Percentiles rank a stretch among this genome's conserved stretches.
phyloP scores from a whole-genome alignment of 2,113 vertebrate species.

The Sardina pilchardus region DNA sequence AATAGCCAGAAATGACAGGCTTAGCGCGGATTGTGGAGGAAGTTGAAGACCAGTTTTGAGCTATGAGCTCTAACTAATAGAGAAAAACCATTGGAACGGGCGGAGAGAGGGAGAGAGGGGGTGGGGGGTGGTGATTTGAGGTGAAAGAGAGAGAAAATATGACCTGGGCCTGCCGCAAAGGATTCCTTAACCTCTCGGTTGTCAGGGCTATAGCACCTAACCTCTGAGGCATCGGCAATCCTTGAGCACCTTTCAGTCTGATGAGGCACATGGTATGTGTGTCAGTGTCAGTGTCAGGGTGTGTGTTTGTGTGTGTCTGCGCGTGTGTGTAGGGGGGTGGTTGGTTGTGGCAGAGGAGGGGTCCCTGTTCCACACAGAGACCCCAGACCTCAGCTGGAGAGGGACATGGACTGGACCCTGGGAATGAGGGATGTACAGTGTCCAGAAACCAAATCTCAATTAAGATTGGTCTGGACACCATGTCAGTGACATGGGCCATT shows the following conservation, averaged over 20 bases:
- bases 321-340: slow-evolving; percentile 11
- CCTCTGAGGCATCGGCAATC: slow-evolving; percentile 94
- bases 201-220: slow-evolving; percentile 92
- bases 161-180: slow-evolving; percentile 94
- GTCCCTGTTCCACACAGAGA: slow-evolving; percentile 78
- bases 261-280: slow-evolving; percentile 79
- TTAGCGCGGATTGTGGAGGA: slow-evolving; percentile 99
- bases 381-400: slow-evolving; percentile 83
- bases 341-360: slow-evolving; percentile 62
- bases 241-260: slow-evolving; percentile 94
- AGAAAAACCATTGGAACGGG: slow-evolving; percentile 87
- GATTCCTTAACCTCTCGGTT: slow-evolving; percentile 95
- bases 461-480: background rate
- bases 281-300: background rate
- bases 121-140: slow-evolving; percentile 44
- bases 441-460: background rate
- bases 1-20: slow-evolving; percentile 99
- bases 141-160: slow-evolving; percentile 81
- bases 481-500: background rate
- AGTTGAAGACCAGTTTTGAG: slow-evolving; percentile 99
- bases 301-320: background rate
- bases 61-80: slow-evolving; percentile 99
- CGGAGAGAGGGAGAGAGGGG: slow-evolving; percentile 75
- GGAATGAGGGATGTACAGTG: background rate
- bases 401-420: slow-evolving; percentile 29